Evolutionary conservation across 1,140 invertebrate genomes (phyloP).

Genomic region (Stratiolaelaps scimitus): DNA sequence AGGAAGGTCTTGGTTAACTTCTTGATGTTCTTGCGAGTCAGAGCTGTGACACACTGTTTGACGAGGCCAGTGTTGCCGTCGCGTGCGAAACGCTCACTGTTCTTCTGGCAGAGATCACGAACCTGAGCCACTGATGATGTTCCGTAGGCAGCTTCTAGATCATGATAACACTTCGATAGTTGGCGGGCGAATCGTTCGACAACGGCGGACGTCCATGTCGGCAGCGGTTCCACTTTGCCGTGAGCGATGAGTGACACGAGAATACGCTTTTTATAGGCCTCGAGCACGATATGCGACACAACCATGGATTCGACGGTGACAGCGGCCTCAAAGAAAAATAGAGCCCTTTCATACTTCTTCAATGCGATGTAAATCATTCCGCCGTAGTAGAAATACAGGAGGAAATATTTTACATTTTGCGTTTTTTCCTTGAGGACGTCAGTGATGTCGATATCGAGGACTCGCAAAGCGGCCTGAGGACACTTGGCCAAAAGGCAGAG

Average conservation of each 20-base stretch:
- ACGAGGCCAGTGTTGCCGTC: slow-evolving; percentile 55
- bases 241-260: slow-evolving; percentile 76
- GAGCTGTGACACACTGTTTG: slow-evolving; percentile 63
- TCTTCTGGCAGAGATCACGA: slow-evolving; percentile 52
- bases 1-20: slow-evolving; percentile 92
- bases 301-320: slow-evolving; percentile 81
- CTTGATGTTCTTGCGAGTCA: slow-evolving; percentile 94
- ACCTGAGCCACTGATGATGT: slow-evolving; percentile 62
- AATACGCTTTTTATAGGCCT: slow-evolving; percentile 92
- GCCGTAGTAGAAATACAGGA: slow-evolving; percentile 91
- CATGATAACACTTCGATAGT: slow-evolving; percentile 75
- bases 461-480: slow-evolving; percentile 75
- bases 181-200: slow-evolving; percentile 70
- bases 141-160: slow-evolving; percentile 66
- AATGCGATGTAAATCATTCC: slow-evolving; percentile 89
- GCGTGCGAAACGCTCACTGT: slow-evolving; percentile 59
- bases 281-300: slow-evolving; percentile 89
- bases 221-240: slow-evolving; percentile 67
- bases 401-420: slow-evolving; percentile 75
- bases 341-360: slow-evolving; percentile 77
- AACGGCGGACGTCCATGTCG: slow-evolving; percentile 81
- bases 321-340: slow-evolving; percentile 89
- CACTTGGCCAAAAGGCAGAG: slow-evolving; percentile 79
- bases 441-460: slow-evolving; percentile 78
- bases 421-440: slow-evolving; percentile 72